Base-by-base conservation (phyloP, 2,888 invertebrate genomes). In the Thumatha senex region DNA sequence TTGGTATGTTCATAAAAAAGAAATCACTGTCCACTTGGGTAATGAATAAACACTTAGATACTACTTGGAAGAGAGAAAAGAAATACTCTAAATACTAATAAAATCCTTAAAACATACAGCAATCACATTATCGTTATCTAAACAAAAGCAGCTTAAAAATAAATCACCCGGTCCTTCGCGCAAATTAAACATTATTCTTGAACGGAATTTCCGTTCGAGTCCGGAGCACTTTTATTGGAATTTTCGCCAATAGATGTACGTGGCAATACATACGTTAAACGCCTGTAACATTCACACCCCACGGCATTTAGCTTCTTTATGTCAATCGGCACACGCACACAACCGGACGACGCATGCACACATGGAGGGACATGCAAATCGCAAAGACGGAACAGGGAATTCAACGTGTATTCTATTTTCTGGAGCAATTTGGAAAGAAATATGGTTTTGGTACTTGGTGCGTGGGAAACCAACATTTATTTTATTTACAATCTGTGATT, bases 181-280 rank as follows among this genome's bases (percentile, higher is more conserved):
- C 88, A 89, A 90, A 90, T 89, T 89, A 90, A 90, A 90, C 89
- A 84, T 90, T 89, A 89, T 89, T 89, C 81, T 82, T 82, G 74
- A 78, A 78, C 81, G 74, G 86, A 86, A 67, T 67, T 62, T 55
- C 60, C 59, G 81, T 83, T 83, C 66, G 67, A 67, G 71, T 67
- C 67, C 71, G 73, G 75, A 77, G 81, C 43, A 84, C 84, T 86
- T 85, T 88, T 90, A 89, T 90, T 90, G 89, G 89, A 90, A 88
- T 89, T 89, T 89, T 88, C 87, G 80, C 82, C 85, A 81, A 84
- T 83, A 77, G 76, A 72, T 84, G 79, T 86, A 86, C 90, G 89
- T 90, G 90, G 87, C 90, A 88, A 91, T 90, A 90, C 89, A 89
- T 88, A 89, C 70, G 76, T 74, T 82, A 80, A 84, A 74, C 81